Base-by-base conservation (phyloP, 1,140 invertebrate species). In the Drosophila malerkotliana region DNA sequence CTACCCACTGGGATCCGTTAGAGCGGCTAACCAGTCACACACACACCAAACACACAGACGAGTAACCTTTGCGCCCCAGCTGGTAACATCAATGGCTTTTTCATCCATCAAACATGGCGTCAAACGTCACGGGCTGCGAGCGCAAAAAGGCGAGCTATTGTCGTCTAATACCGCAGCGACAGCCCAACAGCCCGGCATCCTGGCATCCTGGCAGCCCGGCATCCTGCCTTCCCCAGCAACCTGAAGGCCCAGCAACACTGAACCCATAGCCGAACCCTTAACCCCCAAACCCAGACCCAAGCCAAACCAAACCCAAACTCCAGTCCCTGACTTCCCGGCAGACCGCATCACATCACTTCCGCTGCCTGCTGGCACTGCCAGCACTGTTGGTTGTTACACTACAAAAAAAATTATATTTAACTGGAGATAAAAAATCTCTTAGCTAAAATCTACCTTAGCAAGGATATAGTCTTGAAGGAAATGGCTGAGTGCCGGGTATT, bases 91-190 rank as follows among this genome's bases (percentile, higher is more conserved):
- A 85, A 89, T 90, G 87, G 85, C 81, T 90, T 85, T 88, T 88
- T 88, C 83, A 88, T 88, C 85, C 85, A 90, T 89, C 85, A 89
- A 88, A 89, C 85, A 89, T 90, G 85, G 85, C 85, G 85, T 90
- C 85, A 89, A 89, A 85, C 85, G 84, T 89, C 84, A 89, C 84
- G 89, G 89, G 66, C 80, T 79, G 82, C 80, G 80, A 76, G 79
- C 77, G 73, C 77, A 84, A 85, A 88, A 83, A 79, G 83, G 72
- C 83, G 60, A 71, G 81, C 81, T 82, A 90, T 90, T 90, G 84
- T 90, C 87, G 81, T 90, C 87, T 85, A 79, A 90, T 90, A 90
- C 87, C 81, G 76, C 81, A 90, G 79, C 76, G 49, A 71, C 56
- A 73, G 57, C 61, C 41, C 58, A 64, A 62, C 66, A 69, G 68